Evolutionary conservation across 2,113 vertebrate species (phyloP), one percentile per base, ranked within the genome.

Genomic region (Psammodynastes pulverulentus): DNA sequence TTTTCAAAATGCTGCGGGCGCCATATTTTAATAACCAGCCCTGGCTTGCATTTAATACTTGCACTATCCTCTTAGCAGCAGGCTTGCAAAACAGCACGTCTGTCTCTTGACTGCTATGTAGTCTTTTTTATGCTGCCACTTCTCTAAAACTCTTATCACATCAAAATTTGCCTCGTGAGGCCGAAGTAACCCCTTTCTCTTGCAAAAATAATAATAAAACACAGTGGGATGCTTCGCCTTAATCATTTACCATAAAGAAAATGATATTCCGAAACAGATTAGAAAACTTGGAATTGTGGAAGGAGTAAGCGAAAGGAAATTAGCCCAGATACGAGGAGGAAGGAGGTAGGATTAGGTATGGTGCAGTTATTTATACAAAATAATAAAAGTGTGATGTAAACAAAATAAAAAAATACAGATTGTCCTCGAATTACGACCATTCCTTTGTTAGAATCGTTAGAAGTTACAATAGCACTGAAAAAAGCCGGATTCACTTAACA

Each of bases 201-300:
- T 94, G 94, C 34, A 96, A 96, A 96, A 94, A 96, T 93, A 95
- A 96, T 97, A 96, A 97, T 97, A 96, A 97, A 97, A 95, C 95
- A 95, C 96, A 97, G 96, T 96, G 94, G 97, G 96, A 97, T 95
- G 90, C 92, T 95, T 72, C 10, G 95, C 92, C 95, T 96, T 96
- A 94, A 96, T 96, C 91, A 97, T 97, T 97, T 96, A 94, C 95
- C 94, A 94, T 96, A 95, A 96, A 95, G 93, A 96, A 97, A 96
- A 96, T 86, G 91, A 94, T 96, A 96, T 90, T 94, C 91, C 96
- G 96, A 96, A 96, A 94, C 94, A 93, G 97, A 90, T 95, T 95
- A 95, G 95, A 43, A 43, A 96, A 95, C 51, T 92, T 88, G 94
- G 85, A 95, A 95, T 97, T 21, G 54, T 95, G 95, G 96, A 95